Percentiles rank a stretch among this genome's conserved stretches.
phyloP scores from a whole-genome alignment of 2,888 invertebrate species.

The Danaus chrysippus region DNA sequence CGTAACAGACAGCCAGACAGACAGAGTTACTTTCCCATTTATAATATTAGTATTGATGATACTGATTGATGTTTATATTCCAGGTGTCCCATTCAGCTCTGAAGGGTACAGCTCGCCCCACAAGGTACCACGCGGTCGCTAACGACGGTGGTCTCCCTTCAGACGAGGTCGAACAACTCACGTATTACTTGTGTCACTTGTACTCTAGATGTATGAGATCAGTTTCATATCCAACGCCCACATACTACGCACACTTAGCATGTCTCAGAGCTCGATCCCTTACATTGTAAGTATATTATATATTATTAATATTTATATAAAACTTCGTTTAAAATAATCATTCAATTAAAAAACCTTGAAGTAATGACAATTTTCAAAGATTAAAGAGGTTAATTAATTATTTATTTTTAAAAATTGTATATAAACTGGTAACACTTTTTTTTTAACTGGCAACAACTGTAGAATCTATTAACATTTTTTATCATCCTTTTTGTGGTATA shows the following conservation, averaged over 20 bases:
- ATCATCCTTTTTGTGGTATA: no score
- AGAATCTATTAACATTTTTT: no score
- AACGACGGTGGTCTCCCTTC: slow-evolving; percentile 86
- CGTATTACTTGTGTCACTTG: slow-evolving; percentile 91
- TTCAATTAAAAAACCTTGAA: no score
- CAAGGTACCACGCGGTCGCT: slow-evolving; percentile 90
- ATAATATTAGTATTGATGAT: no score
- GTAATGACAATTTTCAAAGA: no score
- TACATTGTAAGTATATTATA: slow-evolving; percentile 54
- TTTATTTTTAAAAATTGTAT: no score
- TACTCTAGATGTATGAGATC: slow-evolving; percentile 90
- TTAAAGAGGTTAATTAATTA: no score
- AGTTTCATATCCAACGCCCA: slow-evolving; percentile 92
- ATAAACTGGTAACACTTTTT: no score
- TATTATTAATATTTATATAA: neutral
- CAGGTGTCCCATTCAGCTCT: slow-evolving; percentile 82
- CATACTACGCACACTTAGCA: slow-evolving; percentile 93
- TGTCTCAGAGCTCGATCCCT: slow-evolving; percentile 83
- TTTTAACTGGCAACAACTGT: no score
- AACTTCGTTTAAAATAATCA: neutral
- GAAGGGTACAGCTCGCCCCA: slow-evolving; percentile 91
- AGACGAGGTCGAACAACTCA: slow-evolving; percentile 87
- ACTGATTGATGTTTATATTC: neutral
- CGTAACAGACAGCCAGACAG: no score
- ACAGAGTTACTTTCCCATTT: no score